A percentile compares a stretch with the other conserved stretches of the same genome.
These are phyloP conservation scores for Lasioglossum villosulum DNA, from an alignment of 2,888 invertebrate genomes.

Conservation along the genomic window DNA sequence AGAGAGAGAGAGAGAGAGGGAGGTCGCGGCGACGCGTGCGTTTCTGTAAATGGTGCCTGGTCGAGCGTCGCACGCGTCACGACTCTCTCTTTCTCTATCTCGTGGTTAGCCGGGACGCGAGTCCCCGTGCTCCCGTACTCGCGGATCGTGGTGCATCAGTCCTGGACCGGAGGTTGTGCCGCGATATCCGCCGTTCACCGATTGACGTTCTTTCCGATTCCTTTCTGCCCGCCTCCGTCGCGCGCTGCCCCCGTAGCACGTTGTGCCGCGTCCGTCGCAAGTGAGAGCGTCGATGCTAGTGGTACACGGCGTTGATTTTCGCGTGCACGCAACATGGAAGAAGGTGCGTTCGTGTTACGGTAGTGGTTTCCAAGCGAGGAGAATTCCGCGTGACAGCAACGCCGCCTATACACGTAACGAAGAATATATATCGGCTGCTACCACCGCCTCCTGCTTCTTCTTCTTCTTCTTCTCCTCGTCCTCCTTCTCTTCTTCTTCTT, in stretches of 20 bases:
- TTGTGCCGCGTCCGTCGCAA: constrained; percentile 47
- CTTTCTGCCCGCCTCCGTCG: neutral
- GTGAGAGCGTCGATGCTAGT: constrained; percentile 68
- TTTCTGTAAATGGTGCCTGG: constrained; percentile 79
- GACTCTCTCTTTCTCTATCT: constrained; percentile 65
- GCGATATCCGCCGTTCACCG: constrained; percentile 43
- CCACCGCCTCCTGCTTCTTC: constrained; percentile 59
- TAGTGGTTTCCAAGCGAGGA: constrained; percentile 72
- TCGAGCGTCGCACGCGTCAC: constrained; percentile 75
- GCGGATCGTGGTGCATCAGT: constrained; percentile 62
- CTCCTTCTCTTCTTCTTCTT: constrained; percentile 27
- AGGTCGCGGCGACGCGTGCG: constrained; percentile 70
- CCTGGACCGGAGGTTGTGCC: constrained; percentile 58
- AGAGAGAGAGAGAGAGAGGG: constrained; percentile 9
- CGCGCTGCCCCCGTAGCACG: constrained; percentile 25
- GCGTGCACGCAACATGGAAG: constrained; percentile 72
- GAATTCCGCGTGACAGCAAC: constrained; percentile 64
- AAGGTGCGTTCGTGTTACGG: constrained; percentile 73
- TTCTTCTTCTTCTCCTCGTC: constrained; percentile 20
- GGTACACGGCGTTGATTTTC: constrained; percentile 57
- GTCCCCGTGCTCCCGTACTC: constrained; percentile 44
- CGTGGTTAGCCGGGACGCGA: constrained; percentile 50
- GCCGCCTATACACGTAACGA: constrained; percentile 67
- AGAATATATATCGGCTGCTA: constrained; percentile 60
- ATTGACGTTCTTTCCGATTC: constrained; percentile 37